A percentile compares a stretch with the other conserved stretches of the same genome.
phyloP scores from a whole-genome alignment of 2,797 vertebrate species.

The Ptychobarbus kaznakovi region DNA sequence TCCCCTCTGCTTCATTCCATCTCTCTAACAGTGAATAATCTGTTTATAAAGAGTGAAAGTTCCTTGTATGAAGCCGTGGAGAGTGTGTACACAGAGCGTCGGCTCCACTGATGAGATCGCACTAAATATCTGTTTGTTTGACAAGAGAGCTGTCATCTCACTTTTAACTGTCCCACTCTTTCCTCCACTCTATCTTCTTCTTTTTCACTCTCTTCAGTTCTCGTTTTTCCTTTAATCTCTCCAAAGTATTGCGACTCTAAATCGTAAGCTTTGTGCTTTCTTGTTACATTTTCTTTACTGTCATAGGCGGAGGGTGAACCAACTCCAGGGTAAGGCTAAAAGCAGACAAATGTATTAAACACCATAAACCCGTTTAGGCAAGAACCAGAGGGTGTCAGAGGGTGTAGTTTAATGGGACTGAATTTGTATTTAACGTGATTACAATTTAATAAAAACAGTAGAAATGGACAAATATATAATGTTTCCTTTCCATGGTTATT shows the following conservation, averaged over 20 bases:
- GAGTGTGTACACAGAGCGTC: slow-evolving; percentile 90
- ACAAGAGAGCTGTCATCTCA: slow-evolving; percentile 85
- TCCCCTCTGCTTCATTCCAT: not conserved
- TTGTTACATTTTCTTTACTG: not conserved
- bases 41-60: slow-evolving; percentile 92
- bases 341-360: no score
- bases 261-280: not conserved
- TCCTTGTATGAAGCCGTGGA: slow-evolving; percentile 89
- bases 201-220: slow-evolving; percentile 13
- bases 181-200: slow-evolving; percentile 25
- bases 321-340: no score
- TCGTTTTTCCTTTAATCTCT: not conserved
- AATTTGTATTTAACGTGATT: no score
- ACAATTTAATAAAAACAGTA: no score
- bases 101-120: slow-evolving; percentile 82
- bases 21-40: slow-evolving; percentile 85
- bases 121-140: slow-evolving; percentile 98
- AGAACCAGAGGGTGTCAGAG: no score
- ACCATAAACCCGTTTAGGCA: no score
- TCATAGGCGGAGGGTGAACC: not conserved
- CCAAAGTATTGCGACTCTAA: not conserved
- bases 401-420: no score
- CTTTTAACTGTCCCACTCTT: slow-evolving; percentile 32
- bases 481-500: no score
- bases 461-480: no score